These are phyloP conservation scores for Novumbra hubbsi DNA, from an alignment of 2,797 vertebrate species.

Conservation along the genomic window DNA sequence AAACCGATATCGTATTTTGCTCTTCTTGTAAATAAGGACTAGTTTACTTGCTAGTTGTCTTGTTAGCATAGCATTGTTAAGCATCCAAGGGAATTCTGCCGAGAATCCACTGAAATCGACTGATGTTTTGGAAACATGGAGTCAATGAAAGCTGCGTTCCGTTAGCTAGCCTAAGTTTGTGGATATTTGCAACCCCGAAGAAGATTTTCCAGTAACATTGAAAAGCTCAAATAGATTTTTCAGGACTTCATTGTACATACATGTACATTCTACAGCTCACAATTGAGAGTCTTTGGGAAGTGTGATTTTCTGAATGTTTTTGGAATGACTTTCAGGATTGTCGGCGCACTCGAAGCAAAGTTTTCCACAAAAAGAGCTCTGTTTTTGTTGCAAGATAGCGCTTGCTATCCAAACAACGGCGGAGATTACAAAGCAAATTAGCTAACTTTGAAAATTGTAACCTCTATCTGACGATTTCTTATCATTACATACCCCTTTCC, in stretches of 20 bases:
- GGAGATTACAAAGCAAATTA: background rate
- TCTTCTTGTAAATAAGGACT: background rate
- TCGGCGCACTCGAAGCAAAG: conserved; percentile 65
- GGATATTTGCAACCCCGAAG: conserved; percentile 26
- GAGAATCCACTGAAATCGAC: conserved; percentile 56
- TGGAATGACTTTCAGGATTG: conserved; percentile 61
- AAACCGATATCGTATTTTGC: background rate
- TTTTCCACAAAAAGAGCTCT: conserved; percentile 64
- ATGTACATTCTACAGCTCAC: conserved; percentile 13
- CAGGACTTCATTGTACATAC: conserved; percentile 33
- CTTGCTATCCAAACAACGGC: background rate
- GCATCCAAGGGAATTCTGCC: conserved; percentile 69
- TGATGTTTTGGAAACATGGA: conserved; percentile 75
- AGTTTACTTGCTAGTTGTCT: conserved; percentile 62
- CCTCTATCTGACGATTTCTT: no score
- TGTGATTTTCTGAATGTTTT: conserved; percentile 62
- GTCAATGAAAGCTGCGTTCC: conserved; percentile 60
- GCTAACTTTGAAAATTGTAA: background rate
- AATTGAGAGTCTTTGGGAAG: conserved; percentile 42
- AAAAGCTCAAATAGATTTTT: conserved; percentile 7
- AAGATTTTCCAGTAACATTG: conserved; percentile 9
- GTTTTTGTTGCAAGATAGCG: conserved; percentile 55
- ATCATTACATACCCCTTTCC: no score
- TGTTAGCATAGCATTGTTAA: conserved; percentile 48
- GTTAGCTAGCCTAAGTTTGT: conserved; percentile 51